Conservation (phyloP, 2,888 invertebrate species). For the Seladonia tumulorum region DNA sequence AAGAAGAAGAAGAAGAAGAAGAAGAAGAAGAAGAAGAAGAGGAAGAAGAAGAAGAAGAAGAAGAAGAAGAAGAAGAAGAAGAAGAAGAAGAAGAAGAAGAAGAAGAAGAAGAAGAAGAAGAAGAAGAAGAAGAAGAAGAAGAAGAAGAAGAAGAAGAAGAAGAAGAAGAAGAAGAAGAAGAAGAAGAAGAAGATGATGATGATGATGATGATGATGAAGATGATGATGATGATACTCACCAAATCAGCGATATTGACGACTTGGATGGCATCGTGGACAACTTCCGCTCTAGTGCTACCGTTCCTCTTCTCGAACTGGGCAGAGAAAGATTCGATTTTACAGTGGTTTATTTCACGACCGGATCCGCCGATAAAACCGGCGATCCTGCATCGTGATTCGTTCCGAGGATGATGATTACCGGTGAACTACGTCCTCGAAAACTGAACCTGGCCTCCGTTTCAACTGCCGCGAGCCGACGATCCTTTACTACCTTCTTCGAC, state of each 20-base stretch:
- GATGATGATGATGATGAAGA: not conserved
- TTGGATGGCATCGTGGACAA: constrained; percentile 97
- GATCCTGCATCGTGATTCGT: constrained; percentile 24
- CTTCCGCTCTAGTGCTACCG: constrained; percentile 93
- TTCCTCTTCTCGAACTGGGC: constrained; percentile 93
- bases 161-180: not conserved
- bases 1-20: not conserved
- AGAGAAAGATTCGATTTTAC: not conserved
- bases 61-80: not conserved
- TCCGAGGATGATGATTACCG: constrained; percentile 12
- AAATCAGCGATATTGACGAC: constrained; percentile 99
- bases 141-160: not conserved
- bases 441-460: not conserved
- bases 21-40: not conserved
- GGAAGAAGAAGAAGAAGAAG: not conserved
- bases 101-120: not conserved
- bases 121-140: not conserved
- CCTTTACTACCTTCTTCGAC: not conserved
- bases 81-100: not conserved
- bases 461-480: constrained; percentile 15
- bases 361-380: constrained; percentile 12
- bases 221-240: constrained; percentile 87
- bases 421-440: constrained; percentile 16
- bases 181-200: not conserved
- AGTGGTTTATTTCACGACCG: constrained; percentile 25